Evolutionary conservation across 2,797 vertebrate species (phyloP), one percentile per base, ranked within the genome.

Genomic region (Falco naumanni): DNA sequence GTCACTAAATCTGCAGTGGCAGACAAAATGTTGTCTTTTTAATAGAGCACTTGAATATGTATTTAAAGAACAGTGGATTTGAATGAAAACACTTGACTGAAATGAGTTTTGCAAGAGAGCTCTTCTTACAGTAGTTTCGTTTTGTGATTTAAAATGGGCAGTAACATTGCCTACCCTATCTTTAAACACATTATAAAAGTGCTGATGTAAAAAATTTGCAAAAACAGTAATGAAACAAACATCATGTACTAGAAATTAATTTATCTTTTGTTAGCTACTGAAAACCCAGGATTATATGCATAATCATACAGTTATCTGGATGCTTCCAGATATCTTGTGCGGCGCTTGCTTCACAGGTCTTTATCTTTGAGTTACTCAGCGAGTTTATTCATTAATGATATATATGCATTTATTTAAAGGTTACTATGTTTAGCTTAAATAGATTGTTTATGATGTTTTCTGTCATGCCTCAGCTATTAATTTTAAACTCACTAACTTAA

Each of bases 151-250:
- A 12, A 84, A 84, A 75, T 57, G 87, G 43, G 71, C 41, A 69
- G 33, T 63, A 72, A 64, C 61, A 53, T 84, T 18, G 5, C 51
- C 59, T 77, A 25, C 26, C 33, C 19, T 25, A 5, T 81, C 56
- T 91, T 82, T 71, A 93, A 78, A 61, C 48, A 94, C 60, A 45
- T 90, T 54, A 66, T 80, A 61, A 64, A 92, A 96, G n/a, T 78
- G 53, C 53, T 87, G 29, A 37, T 91, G 61, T 64, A 88, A 94
- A 94, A n/a, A 91, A 75, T 34, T 89, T 88, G 50, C 57, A 54
- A 47, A 65, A 93, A 37, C 63, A 60, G 28, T 86, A 77, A 71
- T 56, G 56, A 71, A 94, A 79, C 18, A 77, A 72, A 72, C 33
- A 92, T 71, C 48, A 29, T 16, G n/a, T 80, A 34, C 82, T 90